Evolutionary conservation across 1,140 invertebrate genomes (phyloP).

Genomic region (Phymastichus coffea): DNA sequence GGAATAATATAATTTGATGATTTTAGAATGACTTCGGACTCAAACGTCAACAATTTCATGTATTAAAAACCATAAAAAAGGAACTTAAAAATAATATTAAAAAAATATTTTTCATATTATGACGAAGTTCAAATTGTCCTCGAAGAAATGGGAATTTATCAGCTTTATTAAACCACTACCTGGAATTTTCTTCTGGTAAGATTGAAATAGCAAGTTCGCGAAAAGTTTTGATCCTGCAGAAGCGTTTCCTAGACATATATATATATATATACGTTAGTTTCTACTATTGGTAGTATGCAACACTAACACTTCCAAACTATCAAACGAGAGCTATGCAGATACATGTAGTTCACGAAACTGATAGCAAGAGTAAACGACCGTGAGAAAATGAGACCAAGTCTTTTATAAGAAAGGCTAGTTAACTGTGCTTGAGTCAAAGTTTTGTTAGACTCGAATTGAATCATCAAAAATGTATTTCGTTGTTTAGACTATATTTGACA

Average conservation of each 20-base stretch:
- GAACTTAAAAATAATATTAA: no score
- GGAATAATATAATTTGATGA: no score
- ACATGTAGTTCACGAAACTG: background rate
- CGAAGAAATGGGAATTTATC: background rate
- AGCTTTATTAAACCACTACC: background rate
- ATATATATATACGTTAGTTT: background rate
- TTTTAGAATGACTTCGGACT: no score
- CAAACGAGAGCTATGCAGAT: background rate
- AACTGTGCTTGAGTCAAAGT: no score
- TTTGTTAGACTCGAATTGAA: no score
- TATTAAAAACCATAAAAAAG: no score
- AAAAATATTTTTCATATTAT: no score
- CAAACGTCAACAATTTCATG: no score
- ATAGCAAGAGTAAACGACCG: background rate
- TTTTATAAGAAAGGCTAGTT: no score
- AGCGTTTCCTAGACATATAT: background rate
- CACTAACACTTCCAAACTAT: background rate
- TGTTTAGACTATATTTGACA: no score
- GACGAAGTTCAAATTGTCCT: no score
- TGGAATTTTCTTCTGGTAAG: background rate
- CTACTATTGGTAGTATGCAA: background rate
- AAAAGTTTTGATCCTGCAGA: background rate
- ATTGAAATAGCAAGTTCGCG: background rate
- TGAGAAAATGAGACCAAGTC: background rate
- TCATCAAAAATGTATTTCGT: no score